A percentile compares a stretch with the other conserved stretches of the same genome.
phyloP scores from a whole-genome alignment of 2,113 vertebrate genomes.

The Hippoglossus stenolepis region DNA sequence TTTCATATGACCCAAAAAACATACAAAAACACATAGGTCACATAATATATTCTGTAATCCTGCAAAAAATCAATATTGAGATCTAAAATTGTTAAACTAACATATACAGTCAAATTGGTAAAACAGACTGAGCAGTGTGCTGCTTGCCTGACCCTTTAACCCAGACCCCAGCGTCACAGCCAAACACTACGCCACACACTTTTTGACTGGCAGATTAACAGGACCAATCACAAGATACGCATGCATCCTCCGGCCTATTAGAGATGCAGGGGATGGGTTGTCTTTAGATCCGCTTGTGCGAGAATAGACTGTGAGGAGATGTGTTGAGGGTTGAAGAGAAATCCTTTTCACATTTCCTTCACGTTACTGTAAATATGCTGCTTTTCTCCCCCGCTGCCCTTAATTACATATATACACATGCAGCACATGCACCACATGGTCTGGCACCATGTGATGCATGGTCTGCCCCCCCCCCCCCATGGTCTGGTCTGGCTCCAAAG shows the following conservation, averaged over 20 bases:
- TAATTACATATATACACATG: slow-evolving; percentile 36
- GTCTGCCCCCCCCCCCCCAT: too few species aligned
- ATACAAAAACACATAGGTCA: too few species aligned
- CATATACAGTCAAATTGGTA: not conserved
- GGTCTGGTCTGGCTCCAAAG: slow-evolving; percentile 23
- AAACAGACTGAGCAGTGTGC: not conserved
- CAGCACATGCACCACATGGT: slow-evolving; percentile 33
- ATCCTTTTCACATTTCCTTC: slow-evolving; percentile 74
- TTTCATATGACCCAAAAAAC: not conserved
- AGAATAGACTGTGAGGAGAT: slow-evolving; percentile 61
- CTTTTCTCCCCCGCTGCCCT: slow-evolving; percentile 40
- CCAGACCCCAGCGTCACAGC: too few species aligned
- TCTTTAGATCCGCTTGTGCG: slow-evolving; percentile 21
- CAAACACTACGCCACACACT: too few species aligned
- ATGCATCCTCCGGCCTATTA: slow-evolving; percentile 35
- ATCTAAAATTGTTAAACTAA: not conserved
- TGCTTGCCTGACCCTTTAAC: not conserved
- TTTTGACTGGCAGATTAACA: slow-evolving; percentile 26
- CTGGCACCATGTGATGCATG: too few species aligned
- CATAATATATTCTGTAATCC: too few species aligned
- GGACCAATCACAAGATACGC: slow-evolving; percentile 45
- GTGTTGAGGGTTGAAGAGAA: slow-evolving; percentile 54
- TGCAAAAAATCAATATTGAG: not conserved
- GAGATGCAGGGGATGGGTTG: slow-evolving; percentile 14
- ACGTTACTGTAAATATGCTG: slow-evolving; percentile 67